Conservation (phyloP, 2,888 invertebrate species). For the Aphrophora alni region DNA sequence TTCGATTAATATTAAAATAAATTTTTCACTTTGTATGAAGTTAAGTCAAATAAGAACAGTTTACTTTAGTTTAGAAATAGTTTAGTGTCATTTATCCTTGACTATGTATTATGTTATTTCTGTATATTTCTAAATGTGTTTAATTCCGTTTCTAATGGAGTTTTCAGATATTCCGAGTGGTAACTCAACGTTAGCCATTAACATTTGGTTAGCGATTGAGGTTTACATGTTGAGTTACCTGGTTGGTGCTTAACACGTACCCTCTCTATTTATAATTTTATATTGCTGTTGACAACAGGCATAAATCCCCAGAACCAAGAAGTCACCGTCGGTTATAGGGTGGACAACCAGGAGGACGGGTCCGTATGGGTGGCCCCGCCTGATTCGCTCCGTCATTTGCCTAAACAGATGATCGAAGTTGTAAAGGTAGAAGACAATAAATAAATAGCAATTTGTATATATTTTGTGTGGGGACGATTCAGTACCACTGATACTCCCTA, state of each 20-base stretch:
- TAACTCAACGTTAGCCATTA: not conserved
- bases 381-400: conserved; percentile 55
- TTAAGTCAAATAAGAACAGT: too few species aligned
- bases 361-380: conserved; percentile 57
- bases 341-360: conserved; percentile 61
- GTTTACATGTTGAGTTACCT: not conserved
- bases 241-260: not conserved
- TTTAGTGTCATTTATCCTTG: not conserved
- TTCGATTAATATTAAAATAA: too few species aligned
- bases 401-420: conserved; percentile 56
- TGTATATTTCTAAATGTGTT: not conserved
- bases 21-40: too few species aligned
- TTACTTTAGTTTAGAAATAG: too few species aligned
- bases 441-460: not conserved
- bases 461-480: not conserved
- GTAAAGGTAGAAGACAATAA: conserved; percentile 53
- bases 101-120: not conserved
- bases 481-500: not conserved
- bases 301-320: conserved; percentile 56
- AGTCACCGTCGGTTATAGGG: conserved; percentile 64
- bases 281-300: conserved; percentile 49
- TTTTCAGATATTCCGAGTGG: not conserved
- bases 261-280: not conserved
- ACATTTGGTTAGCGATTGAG: not conserved
- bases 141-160: conserved; percentile 2